phyloP scores from a whole-genome alignment of 2,113 vertebrate genomes.

The Elaphurus davidianus region DNA sequence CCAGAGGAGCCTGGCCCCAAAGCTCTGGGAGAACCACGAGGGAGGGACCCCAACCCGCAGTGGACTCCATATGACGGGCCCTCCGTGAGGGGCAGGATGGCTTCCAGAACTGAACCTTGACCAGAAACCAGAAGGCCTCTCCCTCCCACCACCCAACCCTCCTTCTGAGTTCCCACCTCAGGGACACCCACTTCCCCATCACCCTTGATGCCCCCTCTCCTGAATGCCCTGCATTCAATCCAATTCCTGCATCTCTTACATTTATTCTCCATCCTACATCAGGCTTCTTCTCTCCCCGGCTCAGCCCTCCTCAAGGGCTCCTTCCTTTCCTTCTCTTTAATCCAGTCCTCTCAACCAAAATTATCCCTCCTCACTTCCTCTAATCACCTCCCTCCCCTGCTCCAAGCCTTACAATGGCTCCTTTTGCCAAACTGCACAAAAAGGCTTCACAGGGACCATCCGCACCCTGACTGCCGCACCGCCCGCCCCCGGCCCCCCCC shows the following conservation, averaged over 20 bases:
- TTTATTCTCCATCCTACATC: neutral
- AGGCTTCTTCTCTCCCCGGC: no score
- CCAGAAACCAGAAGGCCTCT: neutral
- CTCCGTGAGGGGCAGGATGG: no score
- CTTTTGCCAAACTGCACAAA: neutral
- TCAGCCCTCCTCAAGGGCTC: neutral
- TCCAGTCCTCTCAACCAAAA: neutral
- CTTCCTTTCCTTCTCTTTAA: neutral
- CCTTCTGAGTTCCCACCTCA: neutral
- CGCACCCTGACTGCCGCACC: accelerated
- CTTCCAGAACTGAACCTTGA: neutral
- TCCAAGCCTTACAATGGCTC: neutral
- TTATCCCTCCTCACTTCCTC: neutral
- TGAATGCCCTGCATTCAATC: neutral
- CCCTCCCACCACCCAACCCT: neutral
- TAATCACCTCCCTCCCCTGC: neutral
- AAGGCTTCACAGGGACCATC: neutral
- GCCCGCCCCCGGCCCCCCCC: neutral
- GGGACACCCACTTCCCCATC: neutral
- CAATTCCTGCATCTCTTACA: neutral
- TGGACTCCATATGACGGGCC: accelerated
- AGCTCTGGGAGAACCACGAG: neutral
- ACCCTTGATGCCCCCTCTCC: neutral
- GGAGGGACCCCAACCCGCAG: neutral
- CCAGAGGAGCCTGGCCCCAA: neutral